Conservation (phyloP, 2,888 invertebrate genomes). For the Phalera bucephala region DNA sequence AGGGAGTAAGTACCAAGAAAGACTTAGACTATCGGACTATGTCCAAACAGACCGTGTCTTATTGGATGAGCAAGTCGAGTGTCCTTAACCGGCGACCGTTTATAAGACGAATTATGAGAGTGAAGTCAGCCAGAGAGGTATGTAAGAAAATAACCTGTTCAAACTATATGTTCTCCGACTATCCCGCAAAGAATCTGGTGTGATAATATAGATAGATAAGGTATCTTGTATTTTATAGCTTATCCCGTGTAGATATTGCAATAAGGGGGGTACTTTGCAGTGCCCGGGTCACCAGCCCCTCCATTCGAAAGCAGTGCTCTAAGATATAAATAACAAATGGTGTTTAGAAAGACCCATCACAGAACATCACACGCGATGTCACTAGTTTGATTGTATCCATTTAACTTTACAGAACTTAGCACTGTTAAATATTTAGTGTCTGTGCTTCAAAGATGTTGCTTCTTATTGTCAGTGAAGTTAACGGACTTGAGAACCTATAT, state of each 20-base stretch:
- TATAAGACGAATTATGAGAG: no score
- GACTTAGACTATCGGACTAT: no score
- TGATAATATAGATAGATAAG: no score
- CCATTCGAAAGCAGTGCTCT: conserved; percentile 34
- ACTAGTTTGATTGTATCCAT: conserved; percentile 64
- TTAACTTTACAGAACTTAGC: conserved; percentile 47
- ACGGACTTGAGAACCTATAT: no score
- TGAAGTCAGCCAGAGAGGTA: no score
- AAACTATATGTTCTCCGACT: no score
- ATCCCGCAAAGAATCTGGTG: no score
- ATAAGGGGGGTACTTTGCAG: conserved; percentile 7
- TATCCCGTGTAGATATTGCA: conserved; percentile 6
- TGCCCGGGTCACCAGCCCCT: neutral
- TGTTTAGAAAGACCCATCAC: conserved; percentile 54
- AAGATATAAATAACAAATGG: conserved; percentile 58
- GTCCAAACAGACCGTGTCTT: no score
- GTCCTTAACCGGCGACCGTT: no score
- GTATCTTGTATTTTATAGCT: conserved; percentile 11
- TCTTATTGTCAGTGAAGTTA: conserved; percentile 21
- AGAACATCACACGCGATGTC: conserved; percentile 40
- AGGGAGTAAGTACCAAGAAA: no score
- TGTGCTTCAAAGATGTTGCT: conserved; percentile 14
- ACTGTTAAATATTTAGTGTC: conserved; percentile 43
- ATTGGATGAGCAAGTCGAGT: no score
- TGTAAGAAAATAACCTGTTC: no score